Evolutionary conservation across 2,113 vertebrate species (phyloP).

Genomic region (Myiagra hebetior): DNA sequence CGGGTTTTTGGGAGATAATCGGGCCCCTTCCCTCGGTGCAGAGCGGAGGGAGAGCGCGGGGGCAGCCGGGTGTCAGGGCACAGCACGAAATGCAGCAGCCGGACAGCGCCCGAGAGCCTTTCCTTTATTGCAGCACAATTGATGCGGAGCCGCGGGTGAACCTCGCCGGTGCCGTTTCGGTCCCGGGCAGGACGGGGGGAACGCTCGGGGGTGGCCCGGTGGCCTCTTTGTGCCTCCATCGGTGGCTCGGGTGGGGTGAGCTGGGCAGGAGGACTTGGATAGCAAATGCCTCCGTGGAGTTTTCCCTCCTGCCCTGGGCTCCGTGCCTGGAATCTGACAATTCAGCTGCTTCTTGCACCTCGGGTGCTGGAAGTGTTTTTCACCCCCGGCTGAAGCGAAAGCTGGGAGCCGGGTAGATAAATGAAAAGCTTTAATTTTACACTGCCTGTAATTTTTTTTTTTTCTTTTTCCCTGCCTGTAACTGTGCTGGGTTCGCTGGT

Average conservation of each 20-base stretch:
- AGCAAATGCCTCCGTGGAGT: not conserved
- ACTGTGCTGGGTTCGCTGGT: not conserved
- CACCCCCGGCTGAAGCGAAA: not conserved
- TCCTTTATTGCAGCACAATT: fast-evolving
- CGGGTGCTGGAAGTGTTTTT: not conserved
- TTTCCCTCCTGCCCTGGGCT: not conserved
- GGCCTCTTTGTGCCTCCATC: not conserved
- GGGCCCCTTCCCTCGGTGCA: not conserved
- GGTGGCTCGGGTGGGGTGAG: not conserved
- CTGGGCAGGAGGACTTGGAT: not conserved
- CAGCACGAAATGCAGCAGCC: not conserved
- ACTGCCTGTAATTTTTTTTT: not conserved
- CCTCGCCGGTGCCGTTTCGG: fast-evolving
- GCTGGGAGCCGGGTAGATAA: not conserved
- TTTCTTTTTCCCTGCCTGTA: not conserved
- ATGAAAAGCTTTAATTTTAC: not conserved
- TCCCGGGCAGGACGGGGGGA: not conserved
- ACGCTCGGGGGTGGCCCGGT: not conserved
- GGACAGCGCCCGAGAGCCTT: not conserved
- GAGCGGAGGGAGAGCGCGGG: not conserved
- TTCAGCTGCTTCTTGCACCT: not conserved
- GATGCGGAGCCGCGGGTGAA: not conserved
- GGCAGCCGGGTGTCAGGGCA: not conserved
- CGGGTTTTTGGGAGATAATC: fast-evolving
- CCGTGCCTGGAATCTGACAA: constrained; percentile 28